phyloP scores from a whole-genome alignment of 2,797 vertebrate species.

The Rhinichthys osculus region DNA sequence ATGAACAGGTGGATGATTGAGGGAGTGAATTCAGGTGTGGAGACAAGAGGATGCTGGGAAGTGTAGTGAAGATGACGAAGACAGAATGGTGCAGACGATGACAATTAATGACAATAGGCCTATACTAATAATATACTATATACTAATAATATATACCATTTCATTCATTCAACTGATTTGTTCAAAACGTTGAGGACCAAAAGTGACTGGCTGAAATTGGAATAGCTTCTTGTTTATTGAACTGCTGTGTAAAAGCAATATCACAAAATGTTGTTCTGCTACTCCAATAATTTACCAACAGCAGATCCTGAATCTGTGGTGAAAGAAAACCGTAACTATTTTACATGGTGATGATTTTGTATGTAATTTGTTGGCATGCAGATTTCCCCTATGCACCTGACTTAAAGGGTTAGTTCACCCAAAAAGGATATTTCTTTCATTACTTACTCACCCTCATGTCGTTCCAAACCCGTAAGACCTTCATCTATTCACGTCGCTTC shows the following conservation, averaged over 20 bases:
- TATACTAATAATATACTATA: too few species aligned
- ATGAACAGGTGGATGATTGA: too few species aligned
- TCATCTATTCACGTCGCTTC: too few species aligned
- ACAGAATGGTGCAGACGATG: too few species aligned
- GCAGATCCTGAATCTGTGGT: background rate
- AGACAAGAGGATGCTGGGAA: too few species aligned
- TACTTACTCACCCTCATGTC: too few species aligned
- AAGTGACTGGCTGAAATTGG: background rate
- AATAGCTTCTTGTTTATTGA: background rate
- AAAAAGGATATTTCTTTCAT: too few species aligned
- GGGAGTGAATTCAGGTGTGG: too few species aligned
- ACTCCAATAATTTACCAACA: background rate
- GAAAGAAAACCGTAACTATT: background rate
- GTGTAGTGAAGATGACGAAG: too few species aligned
- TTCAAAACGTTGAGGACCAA: background rate
- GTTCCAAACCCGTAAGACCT: too few species aligned
- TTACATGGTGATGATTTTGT: background rate
- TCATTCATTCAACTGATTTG: background rate
- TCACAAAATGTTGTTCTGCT: background rate
- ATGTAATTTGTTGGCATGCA: background rate
- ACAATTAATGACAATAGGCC: too few species aligned
- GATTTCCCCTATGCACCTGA: background rate
- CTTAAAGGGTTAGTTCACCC: background rate
- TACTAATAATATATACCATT: background rate
- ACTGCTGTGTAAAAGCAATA: conserved; percentile 1